Conservation (phyloP, 2,113 vertebrate species). For the Bothrops jararaca region DNA sequence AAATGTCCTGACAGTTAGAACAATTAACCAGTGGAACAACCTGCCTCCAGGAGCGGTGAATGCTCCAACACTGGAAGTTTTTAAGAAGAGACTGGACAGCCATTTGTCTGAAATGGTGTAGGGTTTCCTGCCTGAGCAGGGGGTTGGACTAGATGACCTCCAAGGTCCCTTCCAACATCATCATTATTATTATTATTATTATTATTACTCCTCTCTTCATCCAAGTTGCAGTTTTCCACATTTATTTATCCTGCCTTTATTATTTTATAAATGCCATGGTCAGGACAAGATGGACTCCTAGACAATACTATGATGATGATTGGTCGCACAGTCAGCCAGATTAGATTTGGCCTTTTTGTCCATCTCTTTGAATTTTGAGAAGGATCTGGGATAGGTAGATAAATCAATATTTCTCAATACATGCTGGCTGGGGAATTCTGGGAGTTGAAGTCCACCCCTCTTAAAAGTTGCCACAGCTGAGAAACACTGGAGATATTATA, state of each 20-base stretch:
- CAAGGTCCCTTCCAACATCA: too few relatives aligned
- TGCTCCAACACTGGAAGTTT: too few relatives aligned
- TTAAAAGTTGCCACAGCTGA: not conserved
- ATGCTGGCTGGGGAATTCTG: not conserved
- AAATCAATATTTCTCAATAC: not conserved
- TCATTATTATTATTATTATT: too few relatives aligned
- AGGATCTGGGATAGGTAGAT: not conserved
- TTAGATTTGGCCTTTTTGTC: not conserved
- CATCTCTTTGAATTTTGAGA: not conserved
- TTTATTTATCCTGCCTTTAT: too few relatives aligned
- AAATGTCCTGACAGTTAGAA: too few relatives aligned
- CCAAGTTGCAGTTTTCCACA: not conserved
- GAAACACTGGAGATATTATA: not conserved
- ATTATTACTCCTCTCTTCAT: not conserved
- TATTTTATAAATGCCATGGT: not conserved
- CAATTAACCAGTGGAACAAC: too few relatives aligned
- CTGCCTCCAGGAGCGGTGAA: too few relatives aligned
- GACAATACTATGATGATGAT: not conserved
- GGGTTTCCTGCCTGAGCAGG: too few relatives aligned
- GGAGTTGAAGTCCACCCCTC: not conserved
- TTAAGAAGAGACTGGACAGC: too few relatives aligned
- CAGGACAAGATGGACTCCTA: not conserved
- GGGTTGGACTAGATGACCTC: too few relatives aligned
- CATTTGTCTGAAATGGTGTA: too few relatives aligned
- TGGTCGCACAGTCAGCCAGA: not conserved